These are phyloP conservation scores for Rhincodon typus DNA, from an alignment of 2,797 vertebrate genomes.

Conservation along the genomic window DNA sequence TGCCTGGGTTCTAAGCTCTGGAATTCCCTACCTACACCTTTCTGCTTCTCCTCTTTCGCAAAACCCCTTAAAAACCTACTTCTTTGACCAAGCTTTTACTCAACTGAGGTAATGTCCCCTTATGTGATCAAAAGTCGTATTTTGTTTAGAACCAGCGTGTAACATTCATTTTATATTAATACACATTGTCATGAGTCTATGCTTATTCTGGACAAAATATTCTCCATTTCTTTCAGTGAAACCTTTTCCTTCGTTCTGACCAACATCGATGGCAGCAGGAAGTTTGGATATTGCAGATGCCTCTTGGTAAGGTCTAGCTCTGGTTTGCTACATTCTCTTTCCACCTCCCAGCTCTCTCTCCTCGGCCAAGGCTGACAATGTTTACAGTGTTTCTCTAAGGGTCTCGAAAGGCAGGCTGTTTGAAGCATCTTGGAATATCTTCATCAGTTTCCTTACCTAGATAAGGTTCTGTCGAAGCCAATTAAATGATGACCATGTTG, in stretches of 20 bases:
- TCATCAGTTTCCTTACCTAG: not conserved
- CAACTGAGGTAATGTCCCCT: not conserved
- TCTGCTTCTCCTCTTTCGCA: not conserved
- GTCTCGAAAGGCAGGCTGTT: not conserved
- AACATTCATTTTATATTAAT: not conserved
- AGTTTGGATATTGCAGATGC: conserved; percentile 88
- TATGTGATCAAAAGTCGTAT: not conserved
- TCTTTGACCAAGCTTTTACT: not conserved
- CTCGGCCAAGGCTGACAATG: no score
- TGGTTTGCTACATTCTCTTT: not conserved
- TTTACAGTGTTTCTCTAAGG: not conserved
- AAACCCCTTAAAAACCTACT: not conserved
- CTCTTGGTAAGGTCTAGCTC: conserved; percentile 69
- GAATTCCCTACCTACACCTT: no score
- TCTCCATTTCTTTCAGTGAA: conserved; percentile 62
- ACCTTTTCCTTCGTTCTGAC: conserved; percentile 94
- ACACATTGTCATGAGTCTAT: not conserved
- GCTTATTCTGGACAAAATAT: not conserved
- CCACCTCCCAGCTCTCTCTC: not conserved
- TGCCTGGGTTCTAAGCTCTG: not conserved
- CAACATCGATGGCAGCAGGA: conserved; percentile 82
- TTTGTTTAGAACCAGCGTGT: not conserved
- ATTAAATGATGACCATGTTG: no score
- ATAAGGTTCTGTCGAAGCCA: no score
- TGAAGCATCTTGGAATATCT: not conserved